Conservation (phyloP, 1,140 invertebrate species). For the Drosophila yakuba region DNA sequence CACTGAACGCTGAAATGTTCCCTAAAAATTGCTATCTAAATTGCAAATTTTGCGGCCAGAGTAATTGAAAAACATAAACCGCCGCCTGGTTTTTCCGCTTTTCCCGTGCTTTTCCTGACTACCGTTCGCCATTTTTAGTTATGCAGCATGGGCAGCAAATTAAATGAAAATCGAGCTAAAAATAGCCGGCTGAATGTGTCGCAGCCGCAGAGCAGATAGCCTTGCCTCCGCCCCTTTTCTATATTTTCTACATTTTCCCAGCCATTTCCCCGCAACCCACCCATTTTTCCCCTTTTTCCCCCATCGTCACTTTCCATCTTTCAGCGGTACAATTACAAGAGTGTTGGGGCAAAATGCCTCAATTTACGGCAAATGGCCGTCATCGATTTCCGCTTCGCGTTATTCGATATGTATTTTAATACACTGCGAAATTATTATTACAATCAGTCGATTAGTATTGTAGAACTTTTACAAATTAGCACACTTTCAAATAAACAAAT, state of each 20-base stretch:
- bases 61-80: slow-evolving; percentile 80
- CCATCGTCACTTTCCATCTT: slow-evolving; percentile 16
- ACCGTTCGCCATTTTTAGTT: slow-evolving; percentile 70
- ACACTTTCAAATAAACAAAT: too few relatives aligned
- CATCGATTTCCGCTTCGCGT: slow-evolving; percentile 76
- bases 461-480: too few relatives aligned
- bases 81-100: not conserved
- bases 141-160: slow-evolving; percentile 80
- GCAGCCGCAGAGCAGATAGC: slow-evolving; percentile 41
- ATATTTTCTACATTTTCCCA: slow-evolving; percentile 12
- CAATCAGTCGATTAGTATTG: too few relatives aligned
- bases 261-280: not conserved
- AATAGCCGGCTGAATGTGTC: slow-evolving; percentile 71
- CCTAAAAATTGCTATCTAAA: slow-evolving; percentile 71
- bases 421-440: not conserved
- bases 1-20: slow-evolving; percentile 21
- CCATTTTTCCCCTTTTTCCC: not conserved
- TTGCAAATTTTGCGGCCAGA: slow-evolving; percentile 74
- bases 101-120: slow-evolving; percentile 24
- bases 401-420: slow-evolving; percentile 57
- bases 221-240: slow-evolving; percentile 17
- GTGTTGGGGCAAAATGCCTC: slow-evolving; percentile 71
- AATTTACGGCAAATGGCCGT: slow-evolving; percentile 80
- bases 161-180: slow-evolving; percentile 80
- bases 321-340: slow-evolving; percentile 71